Evolutionary conservation across 2,113 vertebrate genomes (phyloP).

Genomic region (Camelus bactrianus): DNA sequence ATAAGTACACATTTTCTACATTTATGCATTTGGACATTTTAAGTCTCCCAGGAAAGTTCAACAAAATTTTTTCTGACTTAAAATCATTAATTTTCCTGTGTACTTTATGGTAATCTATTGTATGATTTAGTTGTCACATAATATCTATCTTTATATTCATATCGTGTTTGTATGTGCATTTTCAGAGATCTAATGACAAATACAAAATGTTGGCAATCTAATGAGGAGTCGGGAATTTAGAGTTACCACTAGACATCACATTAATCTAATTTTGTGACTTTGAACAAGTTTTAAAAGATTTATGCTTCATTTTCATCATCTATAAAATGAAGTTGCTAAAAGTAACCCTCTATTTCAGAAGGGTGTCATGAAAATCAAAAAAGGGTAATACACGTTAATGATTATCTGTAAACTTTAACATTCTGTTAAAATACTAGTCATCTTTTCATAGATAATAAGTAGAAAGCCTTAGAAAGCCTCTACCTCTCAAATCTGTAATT

Average conservation of each 20-base stretch:
- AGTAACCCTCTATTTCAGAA: conserved; percentile 16
- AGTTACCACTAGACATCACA: not conserved
- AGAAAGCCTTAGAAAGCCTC: not conserved
- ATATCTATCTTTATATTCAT: not conserved
- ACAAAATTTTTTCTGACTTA: conserved; percentile 28
- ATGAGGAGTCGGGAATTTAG: not conserved
- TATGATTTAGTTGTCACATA: not conserved
- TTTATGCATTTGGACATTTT: conserved; percentile 20
- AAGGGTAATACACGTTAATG: not conserved
- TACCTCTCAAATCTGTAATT: not conserved
- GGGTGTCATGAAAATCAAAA: not conserved
- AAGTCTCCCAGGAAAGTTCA: not conserved
- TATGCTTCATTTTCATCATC: conserved; percentile 15
- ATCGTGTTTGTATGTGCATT: not conserved
- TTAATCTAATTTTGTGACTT: not conserved
- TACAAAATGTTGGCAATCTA: not conserved
- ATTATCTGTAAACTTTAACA: not conserved
- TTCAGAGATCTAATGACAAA: not conserved
- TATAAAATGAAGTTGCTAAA: not conserved
- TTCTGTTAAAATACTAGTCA: not conserved
- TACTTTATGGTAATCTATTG: not conserved
- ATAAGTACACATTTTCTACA: conserved; percentile 35
- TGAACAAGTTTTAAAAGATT: not conserved
- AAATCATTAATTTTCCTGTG: conserved; percentile 29
- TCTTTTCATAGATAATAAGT: not conserved